Conservation (phyloP, 2,888 invertebrate genomes). For the Anaspis maculata region DNA sequence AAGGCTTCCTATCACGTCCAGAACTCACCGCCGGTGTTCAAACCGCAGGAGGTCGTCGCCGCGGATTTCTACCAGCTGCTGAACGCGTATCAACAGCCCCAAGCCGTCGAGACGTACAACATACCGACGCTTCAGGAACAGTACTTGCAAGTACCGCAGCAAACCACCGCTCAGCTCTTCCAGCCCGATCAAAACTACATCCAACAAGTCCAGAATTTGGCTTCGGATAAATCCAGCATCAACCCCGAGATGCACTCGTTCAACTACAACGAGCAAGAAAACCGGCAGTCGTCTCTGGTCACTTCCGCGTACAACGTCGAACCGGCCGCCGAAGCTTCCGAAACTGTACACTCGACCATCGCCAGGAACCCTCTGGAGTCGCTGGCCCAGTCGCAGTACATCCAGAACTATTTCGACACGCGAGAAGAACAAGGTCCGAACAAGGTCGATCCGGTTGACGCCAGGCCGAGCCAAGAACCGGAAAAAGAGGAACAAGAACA, state of each 20-base stretch:
- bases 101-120: constrained; percentile 8
- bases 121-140: constrained; percentile 7
- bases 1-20: constrained; percentile 22
- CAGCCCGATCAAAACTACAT: constrained; percentile 42
- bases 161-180: no score
- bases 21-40: constrained; percentile 19
- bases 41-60: not conserved
- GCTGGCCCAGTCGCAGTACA: constrained; percentile 26
- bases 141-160: constrained; percentile 12
- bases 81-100: constrained; percentile 16
- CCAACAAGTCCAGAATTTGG: constrained; percentile 39
- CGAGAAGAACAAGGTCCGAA: constrained; percentile 20
- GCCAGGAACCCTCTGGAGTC: constrained; percentile 21
- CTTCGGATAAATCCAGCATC: not conserved
- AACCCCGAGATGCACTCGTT: not conserved
- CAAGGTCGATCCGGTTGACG: constrained; percentile 27
- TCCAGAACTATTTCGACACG: constrained; percentile 30
- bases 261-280: not conserved
- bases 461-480: constrained; percentile 17
- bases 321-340: constrained; percentile 4
- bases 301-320: constrained; percentile 25
- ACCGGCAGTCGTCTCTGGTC: constrained; percentile 26
- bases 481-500: no score
- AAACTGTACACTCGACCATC: not conserved
- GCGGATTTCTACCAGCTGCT: constrained; percentile 5